phyloP scores from a whole-genome alignment of 2,888 invertebrate genomes.

The Onthophagus sagittarius region DNA sequence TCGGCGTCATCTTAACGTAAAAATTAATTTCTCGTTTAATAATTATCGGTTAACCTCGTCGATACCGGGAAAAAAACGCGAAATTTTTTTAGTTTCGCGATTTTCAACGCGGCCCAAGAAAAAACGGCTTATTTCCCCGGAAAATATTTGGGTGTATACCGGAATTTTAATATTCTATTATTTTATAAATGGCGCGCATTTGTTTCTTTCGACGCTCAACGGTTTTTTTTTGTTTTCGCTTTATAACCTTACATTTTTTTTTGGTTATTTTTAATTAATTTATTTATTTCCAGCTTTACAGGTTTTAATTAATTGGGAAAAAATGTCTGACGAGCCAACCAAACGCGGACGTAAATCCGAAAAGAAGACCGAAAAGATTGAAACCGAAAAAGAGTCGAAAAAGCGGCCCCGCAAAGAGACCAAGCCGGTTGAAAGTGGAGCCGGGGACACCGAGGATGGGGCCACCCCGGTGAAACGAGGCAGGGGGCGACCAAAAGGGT shows the following conservation, averaged over 20 bases:
- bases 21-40: constrained; percentile 42
- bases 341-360: constrained; percentile 50
- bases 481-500: constrained; percentile 55
- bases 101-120: constrained; percentile 28
- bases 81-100: constrained; percentile 35
- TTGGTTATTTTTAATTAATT: constrained; percentile 14
- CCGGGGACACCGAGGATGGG: constrained; percentile 33
- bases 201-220: constrained; percentile 17
- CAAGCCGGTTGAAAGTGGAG: constrained; percentile 34
- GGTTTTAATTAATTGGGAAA: constrained; percentile 19
- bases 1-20: constrained; percentile 33
- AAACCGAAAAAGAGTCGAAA: constrained; percentile 34
- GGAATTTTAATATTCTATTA: constrained; percentile 47
- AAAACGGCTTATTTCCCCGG: constrained; percentile 27
- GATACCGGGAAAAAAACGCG: constrained; percentile 35
- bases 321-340: constrained; percentile 49
- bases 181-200: constrained; percentile 37
- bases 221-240: constrained; percentile 18
- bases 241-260: neutral
- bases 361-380: constrained; percentile 27
- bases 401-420: constrained; percentile 22
- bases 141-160: constrained; percentile 48
- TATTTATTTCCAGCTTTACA: constrained; percentile 7
- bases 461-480: constrained; percentile 52
- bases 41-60: constrained; percentile 19